These are phyloP conservation scores for Lacerta bilineata DNA, from an alignment of 2,797 vertebrate genomes.

Conservation along the genomic window DNA sequence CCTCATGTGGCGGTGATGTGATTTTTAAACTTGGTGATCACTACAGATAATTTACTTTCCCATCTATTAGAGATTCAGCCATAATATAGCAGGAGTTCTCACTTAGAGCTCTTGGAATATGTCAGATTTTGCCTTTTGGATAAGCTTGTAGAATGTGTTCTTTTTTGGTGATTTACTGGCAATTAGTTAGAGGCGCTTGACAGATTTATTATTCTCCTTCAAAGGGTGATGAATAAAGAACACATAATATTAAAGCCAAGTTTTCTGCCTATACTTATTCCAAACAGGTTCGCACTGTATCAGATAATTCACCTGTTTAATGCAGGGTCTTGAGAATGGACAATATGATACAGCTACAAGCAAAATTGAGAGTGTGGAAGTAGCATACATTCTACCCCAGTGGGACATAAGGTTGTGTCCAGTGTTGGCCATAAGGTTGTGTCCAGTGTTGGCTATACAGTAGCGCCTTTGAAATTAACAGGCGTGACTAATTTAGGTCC, in stretches of 20 bases:
- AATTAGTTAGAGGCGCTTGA: conserved; percentile 65
- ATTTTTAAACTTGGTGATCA: conserved; percentile 77
- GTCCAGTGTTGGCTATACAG: not conserved
- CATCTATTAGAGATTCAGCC: conserved; percentile 69
- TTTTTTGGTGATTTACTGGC: conserved; percentile 69
- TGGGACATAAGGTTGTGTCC: not conserved
- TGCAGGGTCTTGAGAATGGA: not conserved
- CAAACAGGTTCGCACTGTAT: conserved; percentile 46
- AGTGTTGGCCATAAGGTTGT: not conserved
- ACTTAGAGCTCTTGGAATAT: conserved; percentile 61
- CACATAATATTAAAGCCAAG: conserved; percentile 16
- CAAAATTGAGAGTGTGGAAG: not conserved
- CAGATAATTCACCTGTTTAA: not conserved
- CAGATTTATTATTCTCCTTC: conserved; percentile 73
- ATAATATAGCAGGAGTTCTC: conserved; percentile 71
- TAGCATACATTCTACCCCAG: accelerated
- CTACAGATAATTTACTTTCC: conserved; percentile 77
- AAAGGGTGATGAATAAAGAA: conserved; percentile 65
- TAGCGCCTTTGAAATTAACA: not conserved
- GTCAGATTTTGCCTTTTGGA: conserved; percentile 44
- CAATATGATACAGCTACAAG: not conserved
- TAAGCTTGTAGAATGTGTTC: conserved; percentile 60
- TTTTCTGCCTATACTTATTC: conserved; percentile 39
- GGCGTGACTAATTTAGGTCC: not conserved
- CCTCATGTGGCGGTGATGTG: conserved; percentile 61